Conservation (phyloP, 2,888 invertebrate species). For the Volucella zonaria region DNA sequence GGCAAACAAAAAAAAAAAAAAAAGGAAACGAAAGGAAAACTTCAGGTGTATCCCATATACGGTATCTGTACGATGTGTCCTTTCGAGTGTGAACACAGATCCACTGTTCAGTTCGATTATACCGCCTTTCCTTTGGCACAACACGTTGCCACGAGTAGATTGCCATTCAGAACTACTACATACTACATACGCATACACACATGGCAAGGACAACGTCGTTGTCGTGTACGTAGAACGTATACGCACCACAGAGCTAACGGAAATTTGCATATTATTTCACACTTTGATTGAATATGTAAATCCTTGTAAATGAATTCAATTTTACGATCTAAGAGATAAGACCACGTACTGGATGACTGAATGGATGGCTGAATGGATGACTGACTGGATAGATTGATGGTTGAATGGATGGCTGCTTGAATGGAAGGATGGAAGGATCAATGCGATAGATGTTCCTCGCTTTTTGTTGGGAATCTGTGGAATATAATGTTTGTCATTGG, state of each 20-base stretch:
- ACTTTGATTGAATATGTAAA: constrained; percentile 78
- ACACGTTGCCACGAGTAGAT: constrained; percentile 8
- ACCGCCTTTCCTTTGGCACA: constrained; percentile 57
- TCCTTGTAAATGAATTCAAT: constrained; percentile 76
- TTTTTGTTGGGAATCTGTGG: constrained; percentile 30
- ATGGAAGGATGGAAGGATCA: constrained; percentile 67
- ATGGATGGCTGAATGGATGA: constrained; percentile 71
- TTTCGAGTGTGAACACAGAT: constrained; percentile 67
- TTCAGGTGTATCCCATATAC: constrained; percentile 45
- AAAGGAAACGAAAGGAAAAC: constrained; percentile 2
- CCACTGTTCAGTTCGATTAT: constrained; percentile 35
- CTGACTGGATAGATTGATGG: constrained; percentile 65
- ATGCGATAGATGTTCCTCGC: constrained; percentile 49
- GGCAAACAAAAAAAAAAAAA: constrained; percentile 3
- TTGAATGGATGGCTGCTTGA: constrained; percentile 55
- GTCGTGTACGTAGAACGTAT: not conserved
- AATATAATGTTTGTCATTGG: constrained; percentile 53
- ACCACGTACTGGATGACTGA: constrained; percentile 73
- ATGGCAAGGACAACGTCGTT: not conserved
- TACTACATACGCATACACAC: constrained; percentile 23
- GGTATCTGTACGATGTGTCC: constrained; percentile 42
- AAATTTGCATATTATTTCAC: constrained; percentile 77
- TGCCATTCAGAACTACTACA: constrained; percentile 17
- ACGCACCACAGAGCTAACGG: constrained; percentile 63
- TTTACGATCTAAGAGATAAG: constrained; percentile 76